Percentiles rank a stretch among this genome's conserved stretches.
Conservation (phyloP, 2,888 invertebrate genomes). For the Spilarctia lutea region DNA sequence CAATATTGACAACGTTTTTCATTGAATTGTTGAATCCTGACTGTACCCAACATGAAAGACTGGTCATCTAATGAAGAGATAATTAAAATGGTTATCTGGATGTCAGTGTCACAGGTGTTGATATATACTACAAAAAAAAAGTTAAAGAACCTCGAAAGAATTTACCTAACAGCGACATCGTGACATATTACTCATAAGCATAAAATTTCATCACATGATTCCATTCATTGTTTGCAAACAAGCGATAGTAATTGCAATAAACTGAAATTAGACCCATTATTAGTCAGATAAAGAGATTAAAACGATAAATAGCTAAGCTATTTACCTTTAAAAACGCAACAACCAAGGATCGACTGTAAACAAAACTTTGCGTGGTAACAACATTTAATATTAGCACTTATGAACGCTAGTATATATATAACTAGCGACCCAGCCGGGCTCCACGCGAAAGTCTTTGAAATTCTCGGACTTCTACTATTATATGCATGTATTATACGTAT, state of each 20-base stretch:
- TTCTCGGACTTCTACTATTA: too few relatives aligned
- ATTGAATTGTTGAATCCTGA: too few relatives aligned
- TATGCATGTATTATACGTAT: too few relatives aligned
- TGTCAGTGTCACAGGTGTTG: too few relatives aligned
- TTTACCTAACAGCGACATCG: not conserved
- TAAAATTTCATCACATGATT: constrained; percentile 3
- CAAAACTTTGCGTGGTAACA: not conserved
- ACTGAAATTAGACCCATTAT: constrained; percentile 5
- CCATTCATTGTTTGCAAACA: not conserved
- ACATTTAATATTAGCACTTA: not conserved
- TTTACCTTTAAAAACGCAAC: not conserved
- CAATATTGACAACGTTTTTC: too few relatives aligned
- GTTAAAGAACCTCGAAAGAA: not conserved
- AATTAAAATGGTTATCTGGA: too few relatives aligned
- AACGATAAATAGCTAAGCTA: not conserved
- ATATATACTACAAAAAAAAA: not conserved
- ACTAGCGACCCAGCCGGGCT: too few relatives aligned
- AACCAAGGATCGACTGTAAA: not conserved
- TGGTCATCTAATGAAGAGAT: too few relatives aligned
- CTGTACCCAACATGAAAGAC: too few relatives aligned
- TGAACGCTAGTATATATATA: too few relatives aligned
- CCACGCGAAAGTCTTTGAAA: too few relatives aligned
- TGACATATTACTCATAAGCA: not conserved
- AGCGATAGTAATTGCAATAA: constrained; percentile 12
- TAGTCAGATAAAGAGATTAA: constrained; percentile 1